These are phyloP conservation scores for Callyntrura guangdongensis DNA, from an alignment of 2,888 invertebrate genomes.

Conservation along the genomic window DNA sequence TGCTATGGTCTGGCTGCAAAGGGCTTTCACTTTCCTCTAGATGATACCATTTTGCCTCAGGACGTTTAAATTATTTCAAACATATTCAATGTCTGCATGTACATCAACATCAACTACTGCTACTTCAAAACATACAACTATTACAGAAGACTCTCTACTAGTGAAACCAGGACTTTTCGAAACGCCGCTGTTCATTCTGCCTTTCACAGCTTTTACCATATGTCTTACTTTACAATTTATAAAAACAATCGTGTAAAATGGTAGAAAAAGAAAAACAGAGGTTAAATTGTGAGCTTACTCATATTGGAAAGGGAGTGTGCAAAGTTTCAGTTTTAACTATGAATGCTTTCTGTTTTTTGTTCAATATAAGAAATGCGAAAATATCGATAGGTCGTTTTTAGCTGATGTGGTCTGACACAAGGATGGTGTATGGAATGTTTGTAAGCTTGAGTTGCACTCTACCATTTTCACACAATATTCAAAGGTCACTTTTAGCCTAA, in stretches of 20 bases:
- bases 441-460: too few relatives aligned
- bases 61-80: slow-evolving; percentile 73
- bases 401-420: not conserved
- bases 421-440: too few relatives aligned
- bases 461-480: too few relatives aligned
- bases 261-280: not conserved
- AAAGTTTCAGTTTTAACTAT: not conserved
- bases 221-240: too few relatives aligned
- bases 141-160: not conserved
- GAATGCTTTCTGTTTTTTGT: not conserved
- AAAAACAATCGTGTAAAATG: not conserved
- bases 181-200: too few relatives aligned
- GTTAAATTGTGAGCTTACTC: too few relatives aligned
- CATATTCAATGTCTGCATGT: slow-evolving; percentile 25
- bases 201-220: too few relatives aligned
- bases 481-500: too few relatives aligned
- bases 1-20: not conserved
- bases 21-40: not conserved
- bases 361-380: too few relatives aligned
- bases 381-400: not conserved
- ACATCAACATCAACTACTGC: not conserved
- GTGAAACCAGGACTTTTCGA: not conserved
- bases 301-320: not conserved
- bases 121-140: not conserved
- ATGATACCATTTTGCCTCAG: slow-evolving; percentile 55